phyloP scores from a whole-genome alignment of 53 echinoderm and acorn worm genomes.

The Henricia sp. region DNA sequence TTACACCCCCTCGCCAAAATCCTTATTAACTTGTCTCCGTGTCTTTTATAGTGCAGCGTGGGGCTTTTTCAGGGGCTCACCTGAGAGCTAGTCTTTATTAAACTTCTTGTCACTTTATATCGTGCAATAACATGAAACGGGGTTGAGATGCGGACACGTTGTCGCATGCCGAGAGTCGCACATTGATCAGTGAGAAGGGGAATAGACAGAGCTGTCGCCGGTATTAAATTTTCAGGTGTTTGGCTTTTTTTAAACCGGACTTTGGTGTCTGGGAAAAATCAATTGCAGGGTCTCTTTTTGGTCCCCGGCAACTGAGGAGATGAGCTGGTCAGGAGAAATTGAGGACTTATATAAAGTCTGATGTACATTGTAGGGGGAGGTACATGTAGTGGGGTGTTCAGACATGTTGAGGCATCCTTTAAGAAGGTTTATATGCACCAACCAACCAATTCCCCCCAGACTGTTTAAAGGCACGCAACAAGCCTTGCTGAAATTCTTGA shows the following conservation, averaged over 20 bases:
- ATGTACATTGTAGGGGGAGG: no score
- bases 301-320: constrained; percentile 30
- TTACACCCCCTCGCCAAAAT: no score
- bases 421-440: no score
- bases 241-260: constrained; percentile 30
- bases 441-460: no score
- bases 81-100: constrained; percentile 30
- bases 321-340: no score
- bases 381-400: no score
- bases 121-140: neutral
- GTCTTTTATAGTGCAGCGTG: neutral
- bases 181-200: neutral
- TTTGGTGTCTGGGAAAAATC: constrained; percentile 52
- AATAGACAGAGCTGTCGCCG: neutral
- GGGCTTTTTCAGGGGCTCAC: constrained; percentile 13
- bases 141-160: neutral
- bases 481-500: no score
- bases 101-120: constrained; percentile 5
- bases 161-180: neutral
- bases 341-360: no score
- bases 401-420: no score
- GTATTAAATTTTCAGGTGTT: constrained; percentile 48
- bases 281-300: constrained; percentile 10
- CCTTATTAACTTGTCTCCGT: neutral
- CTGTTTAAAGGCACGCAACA: no score